Percentiles rank a stretch among this genome's conserved stretches.
Evolutionary conservation across 2,888 invertebrate genomes (phyloP).

Genomic region (Noctua janthe): DNA sequence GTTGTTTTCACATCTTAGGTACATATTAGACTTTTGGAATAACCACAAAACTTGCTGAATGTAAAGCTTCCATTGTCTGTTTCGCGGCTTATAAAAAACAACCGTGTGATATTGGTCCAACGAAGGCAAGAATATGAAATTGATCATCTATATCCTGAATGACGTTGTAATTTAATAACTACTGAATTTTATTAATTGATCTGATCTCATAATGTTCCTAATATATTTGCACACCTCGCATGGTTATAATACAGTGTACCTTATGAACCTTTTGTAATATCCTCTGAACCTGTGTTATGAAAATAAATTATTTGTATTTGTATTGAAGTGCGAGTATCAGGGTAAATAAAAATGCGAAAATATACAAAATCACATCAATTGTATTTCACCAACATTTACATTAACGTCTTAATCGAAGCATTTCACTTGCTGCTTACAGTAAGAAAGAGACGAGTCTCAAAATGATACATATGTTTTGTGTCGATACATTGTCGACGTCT

Average conservation of each 20-base stretch:
- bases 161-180: too few relatives aligned
- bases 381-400: conserved; percentile 91
- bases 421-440: conserved; percentile 87
- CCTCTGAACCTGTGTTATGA: too few relatives aligned
- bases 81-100: background rate
- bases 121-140: background rate
- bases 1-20: background rate
- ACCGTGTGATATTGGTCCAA: background rate
- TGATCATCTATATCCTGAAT: too few relatives aligned
- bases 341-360: conserved; percentile 80
- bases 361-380: conserved; percentile 90
- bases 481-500: conserved; percentile 79
- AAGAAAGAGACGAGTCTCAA: conserved; percentile 86
- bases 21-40: background rate
- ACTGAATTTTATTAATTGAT: too few relatives aligned
- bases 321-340: conserved; percentile 1
- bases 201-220: too few relatives aligned
- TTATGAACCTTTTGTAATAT: too few relatives aligned
- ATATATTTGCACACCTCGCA: too few relatives aligned
- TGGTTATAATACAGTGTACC: too few relatives aligned
- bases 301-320: too few relatives aligned
- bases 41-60: too few relatives aligned
- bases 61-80: background rate
- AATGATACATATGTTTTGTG: conserved; percentile 78
- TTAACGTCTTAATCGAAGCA: conserved; percentile 89